Evolutionary conservation across 2,888 invertebrate species (phyloP), one percentile per base, ranked within the genome.

Genomic region (Folsomia candida): DNA sequence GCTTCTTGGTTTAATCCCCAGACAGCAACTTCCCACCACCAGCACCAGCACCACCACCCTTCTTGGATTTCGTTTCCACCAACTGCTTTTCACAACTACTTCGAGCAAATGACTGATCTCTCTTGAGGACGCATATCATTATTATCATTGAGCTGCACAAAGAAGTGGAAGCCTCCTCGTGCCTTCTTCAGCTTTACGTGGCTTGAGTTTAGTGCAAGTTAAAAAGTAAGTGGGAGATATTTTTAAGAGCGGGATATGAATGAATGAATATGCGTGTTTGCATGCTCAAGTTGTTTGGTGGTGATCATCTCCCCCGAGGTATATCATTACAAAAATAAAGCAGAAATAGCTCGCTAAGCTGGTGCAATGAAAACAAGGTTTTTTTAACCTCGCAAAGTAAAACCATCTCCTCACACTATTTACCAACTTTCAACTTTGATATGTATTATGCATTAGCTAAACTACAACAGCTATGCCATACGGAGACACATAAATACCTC

Each of bases 251-350:
- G 6, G 37, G 37, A 9, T 37, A 14, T n/a, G n/a, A n/a, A n/a
- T n/a, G n/a, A n/a, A n/a, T n/a, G 37, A 14, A 37, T 37, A 37
- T 37, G 37, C 6, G 37, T 37, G 14, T 37, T 14, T 37, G 4
- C 37, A 37, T 37, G n/a, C n/a, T n/a, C n/a, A n/a, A n/a, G n/a
- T n/a, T n/a, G n/a, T n/a, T n/a, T 47, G 9, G 47, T 47, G 9
- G 9, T 47, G 9, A 9, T 47, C 47, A 11, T 18, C 47, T 47
- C 22, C 20, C 54, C 11, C 20, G 54, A 54, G 57, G 60, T 68
- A 62, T 54, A 67, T 67, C 57, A 58, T 37, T 59, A 67, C 25
- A 67, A 11, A 67, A 58, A 37, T 20, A 67, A 29, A 58, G 57
- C 28, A 59, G 58, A 59, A 59, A 59, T 28, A 61, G 68, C 61